A percentile compares a stretch with the other conserved stretches of the same genome.
Conservation (phyloP, 2,113 vertebrate genomes). For the Phrynocephalus versicolor region DNA sequence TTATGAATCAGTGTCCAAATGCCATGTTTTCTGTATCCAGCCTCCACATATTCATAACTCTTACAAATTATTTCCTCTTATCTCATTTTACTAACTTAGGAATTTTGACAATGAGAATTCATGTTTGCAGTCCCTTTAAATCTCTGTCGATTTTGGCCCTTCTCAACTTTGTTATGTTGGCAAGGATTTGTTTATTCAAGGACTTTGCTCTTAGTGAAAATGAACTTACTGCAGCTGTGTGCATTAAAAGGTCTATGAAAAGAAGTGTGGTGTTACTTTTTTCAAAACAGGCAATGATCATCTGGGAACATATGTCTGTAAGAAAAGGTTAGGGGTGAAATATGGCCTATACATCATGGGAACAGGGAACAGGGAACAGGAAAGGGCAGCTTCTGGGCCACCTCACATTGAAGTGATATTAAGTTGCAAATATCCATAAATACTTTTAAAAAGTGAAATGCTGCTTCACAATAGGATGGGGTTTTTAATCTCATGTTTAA, state of each 20-base stretch:
- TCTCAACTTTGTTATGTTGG: too few species aligned
- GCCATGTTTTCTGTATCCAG: too few species aligned
- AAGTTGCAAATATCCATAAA: not conserved
- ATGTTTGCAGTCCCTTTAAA: too few species aligned
- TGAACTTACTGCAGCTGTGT: not conserved
- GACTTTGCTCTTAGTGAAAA: conserved; percentile 11
- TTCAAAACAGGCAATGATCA: conserved; percentile 39
- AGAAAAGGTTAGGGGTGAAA: conserved; percentile 12
- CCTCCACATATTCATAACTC: too few species aligned
- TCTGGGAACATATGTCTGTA: not conserved
- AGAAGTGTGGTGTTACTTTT: conserved; percentile 1
- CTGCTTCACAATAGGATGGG: not conserved
- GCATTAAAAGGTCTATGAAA: conserved; percentile 16
- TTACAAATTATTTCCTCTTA: too few species aligned
- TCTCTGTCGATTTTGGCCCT: too few species aligned
- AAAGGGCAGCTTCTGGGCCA: not conserved
- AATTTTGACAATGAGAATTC: too few species aligned
- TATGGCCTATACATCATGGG: not conserved
- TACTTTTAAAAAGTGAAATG: not conserved
- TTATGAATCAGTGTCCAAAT: too few species aligned
- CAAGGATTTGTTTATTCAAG: not conserved
- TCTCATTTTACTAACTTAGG: too few species aligned
- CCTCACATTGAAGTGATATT: not conserved
- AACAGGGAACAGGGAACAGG: not conserved
- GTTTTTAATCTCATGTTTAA: too few species aligned